Percentiles rank a stretch among this genome's conserved stretches.
Conservation (phyloP, 2,113 vertebrate genomes). For the Heterochromis multidens region DNA sequence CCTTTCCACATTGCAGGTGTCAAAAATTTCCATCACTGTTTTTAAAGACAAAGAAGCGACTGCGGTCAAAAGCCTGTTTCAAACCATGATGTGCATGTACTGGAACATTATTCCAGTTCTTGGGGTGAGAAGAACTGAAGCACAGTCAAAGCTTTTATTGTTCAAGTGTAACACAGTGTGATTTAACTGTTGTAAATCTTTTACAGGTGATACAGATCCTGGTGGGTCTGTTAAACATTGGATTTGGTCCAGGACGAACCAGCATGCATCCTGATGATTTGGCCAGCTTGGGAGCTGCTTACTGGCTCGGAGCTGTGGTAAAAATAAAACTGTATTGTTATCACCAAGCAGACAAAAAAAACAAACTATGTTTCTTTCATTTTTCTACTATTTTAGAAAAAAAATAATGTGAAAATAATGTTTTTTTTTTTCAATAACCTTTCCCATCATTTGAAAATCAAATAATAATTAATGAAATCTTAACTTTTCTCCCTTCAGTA, state of each 20-base stretch:
- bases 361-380: too few species aligned
- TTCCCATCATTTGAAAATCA: neutral
- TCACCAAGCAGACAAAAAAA: too few species aligned
- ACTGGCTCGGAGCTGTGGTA: slow-evolving; percentile 65
- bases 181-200: neutral
- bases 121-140: slow-evolving; percentile 38
- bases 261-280: neutral
- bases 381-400: too few species aligned
- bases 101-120: neutral
- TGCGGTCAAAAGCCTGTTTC: neutral
- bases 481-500: slow-evolving; percentile 26
- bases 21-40: slow-evolving; percentile 29
- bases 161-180: neutral
- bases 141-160: neutral
- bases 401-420: too few species aligned
- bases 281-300: neutral
- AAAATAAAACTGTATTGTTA: neutral
- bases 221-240: slow-evolving; percentile 54
- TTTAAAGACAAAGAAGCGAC: slow-evolving; percentile 12
- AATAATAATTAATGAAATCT: neutral
- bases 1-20: neutral
- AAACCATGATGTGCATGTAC: neutral
- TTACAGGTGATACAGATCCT: slow-evolving; percentile 61
- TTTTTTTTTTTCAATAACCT: neutral
- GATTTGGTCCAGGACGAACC: slow-evolving; percentile 7